These are phyloP conservation scores for Papilio xuthus DNA, from an alignment of 1,140 invertebrate species.

Conservation along the genomic window DNA sequence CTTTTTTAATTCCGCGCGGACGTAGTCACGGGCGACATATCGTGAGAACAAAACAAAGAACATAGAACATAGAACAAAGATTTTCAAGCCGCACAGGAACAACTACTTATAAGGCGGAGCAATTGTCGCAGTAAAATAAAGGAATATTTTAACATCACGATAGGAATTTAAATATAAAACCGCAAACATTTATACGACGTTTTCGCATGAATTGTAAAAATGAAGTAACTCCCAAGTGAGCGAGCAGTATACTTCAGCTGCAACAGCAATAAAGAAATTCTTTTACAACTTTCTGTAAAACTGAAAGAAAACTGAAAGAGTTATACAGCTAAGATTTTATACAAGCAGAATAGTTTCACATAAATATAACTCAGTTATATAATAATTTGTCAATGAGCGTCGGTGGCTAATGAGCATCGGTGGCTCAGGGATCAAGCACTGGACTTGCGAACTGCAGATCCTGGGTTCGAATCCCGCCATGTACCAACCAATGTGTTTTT, in stretches of 20 bases:
- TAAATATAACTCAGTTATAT: neutral
- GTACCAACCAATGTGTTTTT: too few relatives aligned
- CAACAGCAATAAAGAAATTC: conserved; percentile 18
- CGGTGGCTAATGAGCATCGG: too few relatives aligned
- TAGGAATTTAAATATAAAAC: conserved; percentile 14
- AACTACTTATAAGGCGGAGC: neutral
- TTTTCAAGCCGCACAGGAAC: too few relatives aligned
- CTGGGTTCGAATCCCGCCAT: too few relatives aligned
- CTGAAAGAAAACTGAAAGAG: neutral
- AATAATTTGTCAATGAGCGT: too few relatives aligned
- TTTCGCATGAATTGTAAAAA: neutral
- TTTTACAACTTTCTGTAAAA: conserved; percentile 9
- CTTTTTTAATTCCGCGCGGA: too few relatives aligned
- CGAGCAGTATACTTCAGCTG: neutral
- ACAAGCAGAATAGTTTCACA: neutral
- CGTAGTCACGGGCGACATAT: too few relatives aligned
- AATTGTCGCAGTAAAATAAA: neutral
- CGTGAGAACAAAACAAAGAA: too few relatives aligned
- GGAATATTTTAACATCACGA: neutral
- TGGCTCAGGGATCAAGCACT: too few relatives aligned
- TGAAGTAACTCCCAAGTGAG: conserved; percentile 13
- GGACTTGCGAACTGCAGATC: too few relatives aligned
- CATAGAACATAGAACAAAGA: too few relatives aligned
- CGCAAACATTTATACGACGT: neutral
- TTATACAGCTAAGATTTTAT: neutral